Conservation (phyloP, 2,797 vertebrate genomes). For the Falco naumanni region DNA sequence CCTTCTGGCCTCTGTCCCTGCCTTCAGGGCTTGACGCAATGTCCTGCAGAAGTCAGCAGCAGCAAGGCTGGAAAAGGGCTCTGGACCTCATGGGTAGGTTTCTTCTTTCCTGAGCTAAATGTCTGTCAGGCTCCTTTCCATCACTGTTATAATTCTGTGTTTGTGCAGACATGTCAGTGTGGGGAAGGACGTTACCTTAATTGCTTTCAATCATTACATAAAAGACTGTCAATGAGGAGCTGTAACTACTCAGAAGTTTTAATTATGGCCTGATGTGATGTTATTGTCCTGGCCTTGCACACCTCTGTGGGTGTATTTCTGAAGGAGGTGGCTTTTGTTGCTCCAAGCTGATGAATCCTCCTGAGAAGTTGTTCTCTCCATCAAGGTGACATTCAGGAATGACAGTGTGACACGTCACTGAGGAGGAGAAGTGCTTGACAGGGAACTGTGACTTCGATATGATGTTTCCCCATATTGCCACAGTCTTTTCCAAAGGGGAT, state of each 20-base stretch:
- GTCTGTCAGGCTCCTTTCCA: neutral
- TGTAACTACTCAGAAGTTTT: conserved; percentile 7
- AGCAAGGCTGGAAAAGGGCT: neutral
- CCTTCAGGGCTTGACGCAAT: neutral
- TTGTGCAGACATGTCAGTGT: neutral
- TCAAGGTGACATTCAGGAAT: conserved; percentile 34
- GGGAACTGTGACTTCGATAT: neutral
- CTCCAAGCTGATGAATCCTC: neutral
- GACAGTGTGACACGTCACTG: neutral
- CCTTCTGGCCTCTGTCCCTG: conserved; percentile 1
- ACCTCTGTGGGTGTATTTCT: conserved; percentile 8
- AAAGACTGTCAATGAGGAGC: neutral
- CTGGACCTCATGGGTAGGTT: neutral
- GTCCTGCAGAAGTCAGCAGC: neutral
- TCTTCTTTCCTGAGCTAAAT: neutral
- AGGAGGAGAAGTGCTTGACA: neutral
- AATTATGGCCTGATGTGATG: neutral
- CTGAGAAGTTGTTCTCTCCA: neutral
- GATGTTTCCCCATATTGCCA: neutral
- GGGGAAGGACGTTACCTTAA: neutral
- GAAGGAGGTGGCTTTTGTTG: conserved; percentile 47
- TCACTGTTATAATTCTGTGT: neutral
- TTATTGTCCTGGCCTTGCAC: conserved; percentile 21
- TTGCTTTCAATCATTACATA: neutral
- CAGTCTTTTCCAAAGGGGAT: neutral